A percentile compares a stretch with the other conserved stretches of the same genome.
These are phyloP conservation scores for Trachymyrmex cornetzi DNA, from an alignment of 1,140 invertebrate species.

Conservation along the genomic window DNA sequence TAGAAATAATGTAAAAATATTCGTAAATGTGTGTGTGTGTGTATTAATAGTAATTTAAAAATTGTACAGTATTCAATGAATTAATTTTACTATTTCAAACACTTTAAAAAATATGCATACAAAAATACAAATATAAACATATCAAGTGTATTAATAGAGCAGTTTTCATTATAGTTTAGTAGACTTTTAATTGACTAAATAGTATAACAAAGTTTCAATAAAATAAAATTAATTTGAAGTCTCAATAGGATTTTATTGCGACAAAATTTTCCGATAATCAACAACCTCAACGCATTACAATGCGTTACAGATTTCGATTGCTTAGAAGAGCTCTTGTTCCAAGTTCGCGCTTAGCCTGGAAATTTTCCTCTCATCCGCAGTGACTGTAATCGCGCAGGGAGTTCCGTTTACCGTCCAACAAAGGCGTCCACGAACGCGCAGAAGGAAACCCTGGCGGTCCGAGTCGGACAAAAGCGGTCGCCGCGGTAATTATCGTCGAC, in stretches of 20 bases:
- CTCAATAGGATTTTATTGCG: not conserved
- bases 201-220: constrained; percentile 23
- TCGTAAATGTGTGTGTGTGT: too few relatives aligned
- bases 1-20: not conserved
- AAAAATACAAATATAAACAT: not conserved
- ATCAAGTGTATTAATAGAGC: not conserved
- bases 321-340: not conserved
- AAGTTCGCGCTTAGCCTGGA: constrained; percentile 10
- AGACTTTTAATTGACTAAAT: not conserved
- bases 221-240: not conserved
- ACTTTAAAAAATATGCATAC: not conserved
- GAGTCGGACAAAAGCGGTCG: constrained; percentile 81
- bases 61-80: not conserved
- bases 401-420: constrained; percentile 73
- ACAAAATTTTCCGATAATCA: constrained; percentile 4
- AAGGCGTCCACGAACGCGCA: constrained; percentile 73
- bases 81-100: not conserved
- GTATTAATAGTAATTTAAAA: not conserved
- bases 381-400: constrained; percentile 73
- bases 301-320: not conserved
- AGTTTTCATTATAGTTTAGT: not conserved
- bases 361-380: constrained; percentile 31
- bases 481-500: constrained; percentile 81
- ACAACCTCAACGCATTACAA: not conserved
- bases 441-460: constrained; percentile 74